Conservation (phyloP, 2,113 vertebrate species). For the Melanerpes formicivorus region DNA sequence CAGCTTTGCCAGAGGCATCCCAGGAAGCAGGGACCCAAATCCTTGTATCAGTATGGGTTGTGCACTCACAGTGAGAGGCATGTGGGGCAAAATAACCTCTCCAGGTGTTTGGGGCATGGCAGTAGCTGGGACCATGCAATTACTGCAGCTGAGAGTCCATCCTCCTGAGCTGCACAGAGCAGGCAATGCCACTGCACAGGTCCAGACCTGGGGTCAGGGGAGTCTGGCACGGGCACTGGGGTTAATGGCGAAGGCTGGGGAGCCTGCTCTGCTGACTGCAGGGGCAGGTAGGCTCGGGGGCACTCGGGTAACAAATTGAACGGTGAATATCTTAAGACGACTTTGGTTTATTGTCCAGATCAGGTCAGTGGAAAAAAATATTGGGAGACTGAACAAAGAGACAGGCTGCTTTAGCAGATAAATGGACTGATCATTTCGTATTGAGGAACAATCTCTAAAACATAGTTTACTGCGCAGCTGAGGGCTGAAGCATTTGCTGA, state of each 20-base stretch:
- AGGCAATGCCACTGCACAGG: accelerated
- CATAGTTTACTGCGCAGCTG: slow-evolving; percentile 93
- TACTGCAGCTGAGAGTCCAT: accelerated
- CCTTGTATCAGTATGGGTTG: too few species aligned
- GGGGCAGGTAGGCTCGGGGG: neutral
- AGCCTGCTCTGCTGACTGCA: neutral
- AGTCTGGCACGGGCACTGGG: neutral
- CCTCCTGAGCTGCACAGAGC: accelerated
- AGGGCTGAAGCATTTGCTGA: slow-evolving; percentile 86
- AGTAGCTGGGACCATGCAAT: neutral
- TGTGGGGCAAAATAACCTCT: accelerated
- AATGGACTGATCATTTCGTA: slow-evolving; percentile 98
- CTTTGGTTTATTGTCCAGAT: slow-evolving; percentile 95
- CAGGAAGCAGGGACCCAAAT: neutral
- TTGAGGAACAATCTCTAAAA: slow-evolving; percentile 99
- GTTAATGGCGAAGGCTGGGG: neutral
- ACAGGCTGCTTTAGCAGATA: slow-evolving; percentile 95
- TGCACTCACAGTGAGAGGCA: accelerated
- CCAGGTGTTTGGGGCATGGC: accelerated
- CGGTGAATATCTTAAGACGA: slow-evolving; percentile 78
- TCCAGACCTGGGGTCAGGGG: neutral
- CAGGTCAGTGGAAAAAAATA: slow-evolving; percentile 94
- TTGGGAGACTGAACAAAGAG: slow-evolving; percentile 89
- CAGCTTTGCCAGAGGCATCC: neutral
- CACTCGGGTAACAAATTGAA: slow-evolving; percentile 89